Evolutionary conservation across 2,888 invertebrate genomes (phyloP).

Genomic region (Smittia aterrima): DNA sequence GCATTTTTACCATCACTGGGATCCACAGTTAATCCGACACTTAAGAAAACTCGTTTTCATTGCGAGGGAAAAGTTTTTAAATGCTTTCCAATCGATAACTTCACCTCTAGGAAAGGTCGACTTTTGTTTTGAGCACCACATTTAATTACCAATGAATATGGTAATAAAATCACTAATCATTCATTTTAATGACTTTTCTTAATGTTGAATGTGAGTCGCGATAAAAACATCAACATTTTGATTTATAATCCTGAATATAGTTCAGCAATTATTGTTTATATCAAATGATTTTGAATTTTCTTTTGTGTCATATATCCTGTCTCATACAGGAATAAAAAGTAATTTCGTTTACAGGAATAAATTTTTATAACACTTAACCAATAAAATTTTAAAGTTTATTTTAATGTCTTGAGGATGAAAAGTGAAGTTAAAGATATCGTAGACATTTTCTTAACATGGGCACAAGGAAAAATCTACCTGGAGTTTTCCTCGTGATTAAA

Average conservation of each 20-base stretch:
- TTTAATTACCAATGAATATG: conserved; percentile 8
- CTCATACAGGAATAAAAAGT: too few species aligned
- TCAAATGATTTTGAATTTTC: background rate
- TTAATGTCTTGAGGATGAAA: too few species aligned
- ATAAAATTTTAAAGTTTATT: too few species aligned
- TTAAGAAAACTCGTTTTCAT: too few species aligned
- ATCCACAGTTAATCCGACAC: too few species aligned
- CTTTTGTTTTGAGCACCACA: background rate
- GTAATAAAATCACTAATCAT: conserved; percentile 33
- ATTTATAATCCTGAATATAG: conserved; percentile 29
- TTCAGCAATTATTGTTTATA: background rate
- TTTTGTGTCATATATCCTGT: background rate
- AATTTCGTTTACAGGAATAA: too few species aligned
- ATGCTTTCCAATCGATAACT: background rate
- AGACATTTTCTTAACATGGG: background rate
- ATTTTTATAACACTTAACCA: too few species aligned
- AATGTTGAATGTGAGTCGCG: conserved; percentile 1
- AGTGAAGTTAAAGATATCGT: too few species aligned
- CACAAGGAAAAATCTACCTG: background rate
- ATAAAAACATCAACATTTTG: conserved; percentile 39
- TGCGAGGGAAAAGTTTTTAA: too few species aligned
- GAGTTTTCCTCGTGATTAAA: background rate
- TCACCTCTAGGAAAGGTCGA: background rate
- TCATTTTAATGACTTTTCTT: conserved; percentile 39
- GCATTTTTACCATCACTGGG: too few species aligned